Base-by-base conservation (phyloP, 1,140 invertebrate species). In the Drosophila albomicans region DNA sequence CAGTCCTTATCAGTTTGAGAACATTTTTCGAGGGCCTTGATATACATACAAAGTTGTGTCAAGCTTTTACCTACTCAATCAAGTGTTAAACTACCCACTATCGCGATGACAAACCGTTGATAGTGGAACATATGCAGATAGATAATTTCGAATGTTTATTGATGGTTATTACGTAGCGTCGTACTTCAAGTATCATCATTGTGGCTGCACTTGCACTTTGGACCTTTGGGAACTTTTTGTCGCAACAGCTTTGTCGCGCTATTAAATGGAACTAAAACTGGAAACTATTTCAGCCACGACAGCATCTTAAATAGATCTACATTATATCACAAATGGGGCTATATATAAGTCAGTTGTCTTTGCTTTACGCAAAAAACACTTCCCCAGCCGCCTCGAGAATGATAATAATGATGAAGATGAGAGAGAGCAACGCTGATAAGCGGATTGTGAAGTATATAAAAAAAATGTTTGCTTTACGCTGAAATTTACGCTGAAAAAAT, bases 331-430 rank as follows among this genome's bases (percentile, higher is more conserved):
- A 45, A 11, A 59, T 25, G 20, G 63, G 52, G 51, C 61, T 68
- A 41, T 81, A 75, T 72, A 66, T 46, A 30, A 7, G 16, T 35
- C 38, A 25, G 43, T 77, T 81, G 32, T 74, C 38, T 63, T 38
- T 25, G 28, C 41, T 48, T 56, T 52, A 30, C 20, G 10, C 7
- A 16, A 61, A 61, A 46, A 61, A 46, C 41, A 46, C 10, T 15
- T 15, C 43, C 38, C 56, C 41, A 32, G 35, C 51, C 6, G 46
- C 8, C 28, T 38, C 10, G 35, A 2, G 4, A 5, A 13, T 30
- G 28, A 30, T 13, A 35, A 57, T 28, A 30, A 58, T 16, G 10
- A 45, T 32, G 28, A 61, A 48, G 43, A 15, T 13, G 20, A 66
- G 30, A 7, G 52, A 49, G 7, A 11, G n/a, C 20, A 7, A 3